phyloP scores from a whole-genome alignment of 2,888 invertebrate genomes.

The Leptothorax acervorum region DNA sequence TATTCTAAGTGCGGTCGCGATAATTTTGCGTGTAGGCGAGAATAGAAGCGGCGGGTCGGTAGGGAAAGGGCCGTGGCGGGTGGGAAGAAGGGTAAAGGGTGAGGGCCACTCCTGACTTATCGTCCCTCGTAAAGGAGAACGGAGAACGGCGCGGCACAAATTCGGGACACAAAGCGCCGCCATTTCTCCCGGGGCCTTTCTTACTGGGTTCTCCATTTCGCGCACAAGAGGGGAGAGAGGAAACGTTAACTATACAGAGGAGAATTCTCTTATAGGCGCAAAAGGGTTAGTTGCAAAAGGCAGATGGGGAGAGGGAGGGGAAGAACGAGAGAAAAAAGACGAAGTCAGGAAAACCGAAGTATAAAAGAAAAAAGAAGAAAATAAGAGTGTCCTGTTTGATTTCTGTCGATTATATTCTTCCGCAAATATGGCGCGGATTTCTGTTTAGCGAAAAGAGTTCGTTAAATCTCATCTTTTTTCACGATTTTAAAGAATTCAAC shows the following conservation, averaged over 20 bases:
- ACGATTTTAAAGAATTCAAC: background rate
- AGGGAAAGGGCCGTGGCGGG: conserved; percentile 20
- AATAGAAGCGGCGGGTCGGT: conserved; percentile 60
- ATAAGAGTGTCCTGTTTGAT: conserved; percentile 64
- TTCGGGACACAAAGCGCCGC: conserved; percentile 79
- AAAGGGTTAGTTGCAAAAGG: conserved; percentile 43
- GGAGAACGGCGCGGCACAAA: conserved; percentile 78
- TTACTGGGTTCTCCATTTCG: conserved; percentile 62
- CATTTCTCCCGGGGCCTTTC: conserved; percentile 76
- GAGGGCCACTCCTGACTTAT: conserved; percentile 74
- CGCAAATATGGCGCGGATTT: background rate
- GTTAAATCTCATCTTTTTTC: background rate
- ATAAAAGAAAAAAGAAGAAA: conserved; percentile 54
- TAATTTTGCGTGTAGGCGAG: conserved; percentile 57
- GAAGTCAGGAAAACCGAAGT: background rate
- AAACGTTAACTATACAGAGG: conserved; percentile 58
- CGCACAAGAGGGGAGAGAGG: conserved; percentile 24
- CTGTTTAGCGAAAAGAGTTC: background rate
- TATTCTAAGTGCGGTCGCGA: conserved; percentile 60
- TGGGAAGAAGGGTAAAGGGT: conserved; percentile 55
- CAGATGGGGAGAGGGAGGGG: background rate
- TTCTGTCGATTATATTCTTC: background rate
- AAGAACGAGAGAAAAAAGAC: background rate
- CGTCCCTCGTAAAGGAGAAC: conserved; percentile 76
- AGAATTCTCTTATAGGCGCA: conserved; percentile 65